These are phyloP conservation scores for Parus major DNA, from an alignment of 2,113 vertebrate species.

Conservation along the genomic window DNA sequence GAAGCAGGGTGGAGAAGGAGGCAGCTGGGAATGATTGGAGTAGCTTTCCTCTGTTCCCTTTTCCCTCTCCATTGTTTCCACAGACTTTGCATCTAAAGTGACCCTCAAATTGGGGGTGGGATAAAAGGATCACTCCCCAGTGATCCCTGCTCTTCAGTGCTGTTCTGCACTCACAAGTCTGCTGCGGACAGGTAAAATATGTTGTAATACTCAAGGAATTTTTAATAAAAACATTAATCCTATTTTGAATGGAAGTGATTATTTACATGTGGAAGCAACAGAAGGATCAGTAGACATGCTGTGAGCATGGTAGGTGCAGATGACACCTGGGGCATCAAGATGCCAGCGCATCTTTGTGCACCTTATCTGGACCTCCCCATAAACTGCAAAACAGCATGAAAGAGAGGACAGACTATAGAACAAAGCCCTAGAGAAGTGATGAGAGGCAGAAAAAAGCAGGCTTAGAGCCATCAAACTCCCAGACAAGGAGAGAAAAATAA, in stretches of 20 bases:
- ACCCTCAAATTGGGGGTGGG: background rate
- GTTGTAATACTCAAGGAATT: background rate
- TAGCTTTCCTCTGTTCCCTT: background rate
- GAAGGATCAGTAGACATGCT: background rate
- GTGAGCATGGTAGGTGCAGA: background rate
- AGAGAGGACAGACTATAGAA: background rate
- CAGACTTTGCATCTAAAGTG: background rate
- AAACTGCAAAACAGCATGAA: background rate
- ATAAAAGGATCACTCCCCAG: background rate
- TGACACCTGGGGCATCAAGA: background rate
- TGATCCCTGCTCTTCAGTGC: background rate
- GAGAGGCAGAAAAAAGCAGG: background rate
- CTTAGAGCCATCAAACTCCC: background rate
- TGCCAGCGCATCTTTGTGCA: background rate
- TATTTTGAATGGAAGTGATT: background rate
- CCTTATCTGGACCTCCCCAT: background rate
- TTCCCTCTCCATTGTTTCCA: background rate
- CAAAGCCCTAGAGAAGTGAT: background rate
- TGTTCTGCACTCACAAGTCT: background rate
- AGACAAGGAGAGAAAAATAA: background rate
- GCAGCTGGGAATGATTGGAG: background rate
- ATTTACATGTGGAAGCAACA: background rate
- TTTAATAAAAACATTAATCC: background rate
- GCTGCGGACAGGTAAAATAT: background rate
- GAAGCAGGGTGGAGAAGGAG: background rate